Evolutionary conservation across 2,797 vertebrate genomes (phyloP).

Genomic region (Sylvilagus floridanus): DNA sequence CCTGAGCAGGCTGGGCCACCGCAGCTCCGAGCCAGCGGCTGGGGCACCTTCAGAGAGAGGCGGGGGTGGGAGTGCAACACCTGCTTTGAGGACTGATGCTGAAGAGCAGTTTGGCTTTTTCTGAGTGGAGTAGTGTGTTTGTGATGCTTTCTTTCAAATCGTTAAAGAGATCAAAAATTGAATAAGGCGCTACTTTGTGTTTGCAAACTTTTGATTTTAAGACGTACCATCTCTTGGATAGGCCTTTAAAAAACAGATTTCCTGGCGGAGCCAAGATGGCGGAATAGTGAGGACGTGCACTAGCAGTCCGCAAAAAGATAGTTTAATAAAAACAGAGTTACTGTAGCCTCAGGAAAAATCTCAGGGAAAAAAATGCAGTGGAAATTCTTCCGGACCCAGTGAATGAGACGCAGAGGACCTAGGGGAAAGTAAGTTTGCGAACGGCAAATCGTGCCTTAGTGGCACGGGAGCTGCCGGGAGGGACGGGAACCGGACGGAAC

Average conservation of each 20-base stretch:
- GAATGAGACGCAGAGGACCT: too few species aligned
- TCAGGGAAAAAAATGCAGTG: too few species aligned
- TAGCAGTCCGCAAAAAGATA: too few species aligned
- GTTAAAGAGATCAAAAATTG: neutral
- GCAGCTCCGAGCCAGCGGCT: accelerated
- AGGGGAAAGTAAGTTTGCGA: too few species aligned
- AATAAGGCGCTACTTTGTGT: neutral
- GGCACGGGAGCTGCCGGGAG: too few species aligned
- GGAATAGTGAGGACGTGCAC: too few species aligned
- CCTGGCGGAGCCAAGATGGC: too few species aligned
- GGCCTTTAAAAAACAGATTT: neutral
- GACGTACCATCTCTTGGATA: neutral
- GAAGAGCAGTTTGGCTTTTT: neutral
- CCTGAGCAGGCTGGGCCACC: neutral
- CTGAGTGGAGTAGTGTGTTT: neutral
- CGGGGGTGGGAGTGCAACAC: neutral
- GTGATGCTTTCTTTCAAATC: neutral
- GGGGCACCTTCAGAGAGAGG: neutral
- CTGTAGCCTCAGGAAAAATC: too few species aligned
- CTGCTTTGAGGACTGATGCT: neutral
- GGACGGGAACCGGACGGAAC: too few species aligned
- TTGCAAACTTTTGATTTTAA: neutral
- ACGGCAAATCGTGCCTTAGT: too few species aligned
- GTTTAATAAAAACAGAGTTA: too few species aligned
- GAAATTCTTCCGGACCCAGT: too few species aligned